Conservation (phyloP, 2,797 vertebrate genomes). For the Enteromius viviparus region DNA sequence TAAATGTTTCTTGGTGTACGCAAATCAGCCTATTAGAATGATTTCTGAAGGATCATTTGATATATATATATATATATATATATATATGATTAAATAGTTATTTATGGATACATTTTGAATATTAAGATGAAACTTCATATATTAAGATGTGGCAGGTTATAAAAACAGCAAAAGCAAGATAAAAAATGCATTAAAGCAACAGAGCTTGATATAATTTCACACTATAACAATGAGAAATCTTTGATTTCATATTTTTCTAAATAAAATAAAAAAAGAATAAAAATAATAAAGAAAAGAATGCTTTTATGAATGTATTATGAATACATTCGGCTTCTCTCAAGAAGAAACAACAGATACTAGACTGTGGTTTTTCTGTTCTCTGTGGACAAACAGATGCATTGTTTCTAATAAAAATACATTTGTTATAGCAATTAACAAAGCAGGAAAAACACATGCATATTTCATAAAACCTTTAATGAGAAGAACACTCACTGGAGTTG, state of each 20-base stretch:
- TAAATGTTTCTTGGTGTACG: neutral
- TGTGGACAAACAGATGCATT: neutral
- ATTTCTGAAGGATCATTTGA: neutral
- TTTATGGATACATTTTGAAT: neutral
- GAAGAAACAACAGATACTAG: neutral
- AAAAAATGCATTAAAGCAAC: neutral
- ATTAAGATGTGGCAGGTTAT: no score
- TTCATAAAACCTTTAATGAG: neutral
- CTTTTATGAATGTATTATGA: no score
- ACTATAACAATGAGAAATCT: no score
- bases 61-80: no score
- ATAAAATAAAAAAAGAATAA: no score
- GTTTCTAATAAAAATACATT: neutral
- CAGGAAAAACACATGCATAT: neutral
- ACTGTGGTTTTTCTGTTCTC: neutral
- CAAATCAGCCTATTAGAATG: neutral
- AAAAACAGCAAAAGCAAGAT: no score
- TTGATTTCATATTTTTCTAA: no score
- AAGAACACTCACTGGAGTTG: conserved; percentile 93
- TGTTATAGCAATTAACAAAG: neutral
- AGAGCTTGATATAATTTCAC: no score
- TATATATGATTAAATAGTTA: neutral
- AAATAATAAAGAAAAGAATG: no score
- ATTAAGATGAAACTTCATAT: neutral
- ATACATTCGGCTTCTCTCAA: neutral